Conservation (phyloP, 2,113 vertebrate species). For the Vulpes ferrilata region DNA sequence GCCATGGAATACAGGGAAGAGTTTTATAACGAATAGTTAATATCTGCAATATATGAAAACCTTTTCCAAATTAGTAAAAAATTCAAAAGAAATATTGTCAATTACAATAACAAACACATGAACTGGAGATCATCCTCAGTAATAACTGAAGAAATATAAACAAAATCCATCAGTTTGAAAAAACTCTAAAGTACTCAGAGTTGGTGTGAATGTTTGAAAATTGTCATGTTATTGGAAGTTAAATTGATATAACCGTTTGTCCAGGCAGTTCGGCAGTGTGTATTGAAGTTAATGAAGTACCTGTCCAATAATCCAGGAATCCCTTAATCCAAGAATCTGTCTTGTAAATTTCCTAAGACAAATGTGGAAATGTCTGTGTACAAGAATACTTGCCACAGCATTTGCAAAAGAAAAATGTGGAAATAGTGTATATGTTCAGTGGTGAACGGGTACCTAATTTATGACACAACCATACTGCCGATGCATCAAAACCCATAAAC, state of each 20-base stretch:
- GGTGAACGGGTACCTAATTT: neutral
- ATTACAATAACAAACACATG: neutral
- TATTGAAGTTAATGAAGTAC: constrained; percentile 6
- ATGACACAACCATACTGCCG: neutral
- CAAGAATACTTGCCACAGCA: neutral
- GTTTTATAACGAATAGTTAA: neutral
- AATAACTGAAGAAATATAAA: constrained; percentile 30
- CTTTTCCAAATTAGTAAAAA: constrained; percentile 49
- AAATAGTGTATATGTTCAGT: neutral
- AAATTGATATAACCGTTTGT: neutral
- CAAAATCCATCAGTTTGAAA: neutral
- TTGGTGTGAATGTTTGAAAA: neutral
- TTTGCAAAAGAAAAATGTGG: neutral
- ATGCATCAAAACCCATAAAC: neutral
- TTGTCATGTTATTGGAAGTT: neutral
- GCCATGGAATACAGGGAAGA: neutral
- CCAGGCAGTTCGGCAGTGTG: neutral
- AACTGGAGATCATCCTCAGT: neutral
- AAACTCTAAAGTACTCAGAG: neutral
- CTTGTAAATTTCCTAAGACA: neutral
- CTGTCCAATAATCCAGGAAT: neutral
- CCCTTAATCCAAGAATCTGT: neutral
- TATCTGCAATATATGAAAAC: neutral
- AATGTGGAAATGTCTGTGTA: neutral
- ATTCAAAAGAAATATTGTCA: constrained; percentile 20